These are phyloP conservation scores for Lasioglossum albipes DNA, from an alignment of 1,140 invertebrate genomes.

Conservation along the genomic window DNA sequence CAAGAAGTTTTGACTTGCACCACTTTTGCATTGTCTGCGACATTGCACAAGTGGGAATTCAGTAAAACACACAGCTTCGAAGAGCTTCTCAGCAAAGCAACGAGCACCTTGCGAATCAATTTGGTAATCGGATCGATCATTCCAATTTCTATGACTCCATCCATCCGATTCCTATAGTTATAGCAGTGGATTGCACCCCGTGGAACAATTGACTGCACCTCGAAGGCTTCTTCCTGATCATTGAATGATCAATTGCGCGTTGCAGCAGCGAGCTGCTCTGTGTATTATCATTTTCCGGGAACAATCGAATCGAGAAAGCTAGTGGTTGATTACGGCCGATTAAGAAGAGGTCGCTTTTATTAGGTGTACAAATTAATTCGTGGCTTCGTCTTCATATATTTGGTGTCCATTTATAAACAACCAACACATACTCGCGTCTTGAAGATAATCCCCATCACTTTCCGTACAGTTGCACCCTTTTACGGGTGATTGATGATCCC, in stretches of 20 bases:
- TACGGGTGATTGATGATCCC: too few species aligned
- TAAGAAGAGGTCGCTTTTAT: conserved; percentile 44
- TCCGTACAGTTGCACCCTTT: too few species aligned
- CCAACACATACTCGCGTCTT: too few species aligned
- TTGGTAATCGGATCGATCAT: not conserved
- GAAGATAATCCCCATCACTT: too few species aligned
- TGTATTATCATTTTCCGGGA: not conserved
- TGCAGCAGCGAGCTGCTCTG: not conserved
- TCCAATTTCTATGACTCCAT: not conserved
- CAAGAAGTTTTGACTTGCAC: too few species aligned
- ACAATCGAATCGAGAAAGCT: conserved; percentile 23
- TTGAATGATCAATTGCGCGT: not conserved
- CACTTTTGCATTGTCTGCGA: too few species aligned
- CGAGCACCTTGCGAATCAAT: not conserved
- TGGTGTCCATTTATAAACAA: too few species aligned
- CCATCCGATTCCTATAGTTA: not conserved
- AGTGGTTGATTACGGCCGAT: conserved; percentile 9
- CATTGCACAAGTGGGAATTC: too few species aligned
- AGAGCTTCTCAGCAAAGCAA: not conserved
- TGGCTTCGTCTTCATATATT: too few species aligned
- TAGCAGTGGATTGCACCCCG: not conserved
- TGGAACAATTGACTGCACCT: not conserved
- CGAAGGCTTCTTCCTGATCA: not conserved
- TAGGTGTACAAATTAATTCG: not conserved
- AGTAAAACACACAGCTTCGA: too few species aligned